These are phyloP conservation scores for Peromyscus eremicus DNA, from an alignment of 2,797 vertebrate genomes.

Conservation along the genomic window DNA sequence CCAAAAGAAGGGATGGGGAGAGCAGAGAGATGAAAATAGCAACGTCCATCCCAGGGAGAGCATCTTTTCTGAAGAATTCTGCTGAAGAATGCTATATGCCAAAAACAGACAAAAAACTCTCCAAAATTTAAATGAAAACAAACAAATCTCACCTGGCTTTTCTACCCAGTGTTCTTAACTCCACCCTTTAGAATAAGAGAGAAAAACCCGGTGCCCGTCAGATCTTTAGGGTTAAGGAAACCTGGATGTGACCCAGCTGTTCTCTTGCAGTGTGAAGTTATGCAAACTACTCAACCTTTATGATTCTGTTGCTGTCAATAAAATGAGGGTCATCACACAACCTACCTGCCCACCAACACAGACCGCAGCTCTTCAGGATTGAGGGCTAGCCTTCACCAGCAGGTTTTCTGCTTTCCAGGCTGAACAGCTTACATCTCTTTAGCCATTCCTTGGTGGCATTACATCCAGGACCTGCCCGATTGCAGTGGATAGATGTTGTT, in stretches of 20 bases:
- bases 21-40: conserved; percentile 5
- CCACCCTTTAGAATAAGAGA: background rate
- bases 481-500: background rate
- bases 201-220: background rate
- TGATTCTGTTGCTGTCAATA: background rate
- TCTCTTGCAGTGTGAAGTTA: background rate
- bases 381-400: background rate
- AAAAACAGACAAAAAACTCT: background rate
- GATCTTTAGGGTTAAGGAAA: background rate
- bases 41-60: background rate
- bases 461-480: background rate
- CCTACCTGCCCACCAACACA: background rate
- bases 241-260: background rate
- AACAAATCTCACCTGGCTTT: background rate
- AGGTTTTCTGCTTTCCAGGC: background rate
- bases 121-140: background rate
- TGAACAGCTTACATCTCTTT: background rate
- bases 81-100: background rate
- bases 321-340: background rate
- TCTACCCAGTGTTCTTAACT: background rate
- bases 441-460: background rate
- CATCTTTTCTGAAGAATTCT: background rate
- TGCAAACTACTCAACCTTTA: background rate
- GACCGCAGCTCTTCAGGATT: background rate
- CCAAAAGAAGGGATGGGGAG: background rate